phyloP scores from a whole-genome alignment of 2,888 invertebrate genomes.

The Synergus japonicus region DNA sequence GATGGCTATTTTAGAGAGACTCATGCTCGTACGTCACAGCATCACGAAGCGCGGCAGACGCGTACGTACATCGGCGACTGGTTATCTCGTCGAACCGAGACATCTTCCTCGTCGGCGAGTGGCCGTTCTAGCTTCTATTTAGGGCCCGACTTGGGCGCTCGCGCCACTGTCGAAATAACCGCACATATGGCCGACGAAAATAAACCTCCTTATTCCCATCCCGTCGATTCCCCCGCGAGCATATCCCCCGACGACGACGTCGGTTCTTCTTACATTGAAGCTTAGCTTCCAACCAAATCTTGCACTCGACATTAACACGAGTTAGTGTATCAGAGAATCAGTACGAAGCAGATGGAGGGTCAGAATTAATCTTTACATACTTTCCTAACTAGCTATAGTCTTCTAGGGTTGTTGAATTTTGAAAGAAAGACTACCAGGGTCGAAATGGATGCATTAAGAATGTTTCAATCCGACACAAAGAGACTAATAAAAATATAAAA shows the following conservation, averaged over 20 bases:
- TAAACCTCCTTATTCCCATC: slow-evolving; percentile 76
- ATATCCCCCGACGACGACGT: slow-evolving; percentile 44
- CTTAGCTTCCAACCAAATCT: slow-evolving; percentile 43
- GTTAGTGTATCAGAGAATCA: slow-evolving; percentile 34
- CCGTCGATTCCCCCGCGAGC: slow-evolving; percentile 63
- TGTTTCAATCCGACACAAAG: no score
- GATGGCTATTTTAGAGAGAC: slow-evolving; percentile 23
- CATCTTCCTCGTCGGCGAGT: slow-evolving; percentile 40
- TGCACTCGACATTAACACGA: slow-evolving; percentile 46
- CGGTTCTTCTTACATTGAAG: slow-evolving; percentile 20
- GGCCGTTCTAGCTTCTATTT: slow-evolving; percentile 48
- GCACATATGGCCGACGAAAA: slow-evolving; percentile 76
- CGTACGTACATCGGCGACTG: slow-evolving; percentile 40
- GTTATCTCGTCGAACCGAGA: slow-evolving; percentile 43
- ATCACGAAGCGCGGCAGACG: slow-evolving; percentile 34
- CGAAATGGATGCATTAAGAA: not conserved
- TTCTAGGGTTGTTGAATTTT: not conserved
- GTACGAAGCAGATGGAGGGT: slow-evolving; percentile 11
- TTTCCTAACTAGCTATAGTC: not conserved
- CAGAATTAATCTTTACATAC: slow-evolving; percentile 20
- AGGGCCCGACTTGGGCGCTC: slow-evolving; percentile 52
- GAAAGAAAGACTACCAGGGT: not conserved
- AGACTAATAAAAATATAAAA: no score
- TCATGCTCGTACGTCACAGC: slow-evolving; percentile 34
- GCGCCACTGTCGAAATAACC: slow-evolving; percentile 73